Evolutionary conservation across 92 coral and sea anemone genomes (phyloP).

Genomic region (Zoanthus sansibaricus): DNA sequence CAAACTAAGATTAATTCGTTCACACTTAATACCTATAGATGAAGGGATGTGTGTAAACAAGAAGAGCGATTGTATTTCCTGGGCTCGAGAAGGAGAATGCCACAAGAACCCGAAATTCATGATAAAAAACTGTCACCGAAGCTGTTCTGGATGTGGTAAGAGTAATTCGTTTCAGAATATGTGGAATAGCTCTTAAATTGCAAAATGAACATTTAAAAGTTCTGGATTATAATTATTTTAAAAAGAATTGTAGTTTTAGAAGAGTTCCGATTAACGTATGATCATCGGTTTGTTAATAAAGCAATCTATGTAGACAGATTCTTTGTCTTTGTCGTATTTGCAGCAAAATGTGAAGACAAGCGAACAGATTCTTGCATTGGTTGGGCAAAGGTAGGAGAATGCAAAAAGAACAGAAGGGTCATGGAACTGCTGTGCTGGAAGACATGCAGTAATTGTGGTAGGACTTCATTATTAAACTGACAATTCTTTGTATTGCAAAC

Average conservation of each 20-base stretch:
- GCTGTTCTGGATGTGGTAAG: conserved; percentile 44
- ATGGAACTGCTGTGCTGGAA: conserved; percentile 45
- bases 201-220: not conserved
- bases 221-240: not conserved
- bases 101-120: conserved; percentile 26
- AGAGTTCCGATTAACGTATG: too few species aligned
- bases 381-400: conserved; percentile 41
- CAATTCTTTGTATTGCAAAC: not conserved
- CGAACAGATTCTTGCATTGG: conserved; percentile 33
- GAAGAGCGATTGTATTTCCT: not conserved
- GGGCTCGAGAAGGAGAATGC: conserved; percentile 44
- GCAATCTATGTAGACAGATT: too few species aligned
- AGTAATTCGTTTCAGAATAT: not conserved
- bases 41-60: conserved; percentile 26
- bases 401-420: conserved; percentile 14
- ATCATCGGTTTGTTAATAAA: not conserved
- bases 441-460: conserved; percentile 42
- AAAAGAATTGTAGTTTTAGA: too few species aligned
- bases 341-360: conserved; percentile 32
- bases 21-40: not conserved
- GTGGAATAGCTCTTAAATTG: too few species aligned
- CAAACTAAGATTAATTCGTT: too few species aligned
- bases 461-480: not conserved
- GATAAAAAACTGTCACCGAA: conserved; percentile 39
- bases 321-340: not conserved